Conservation (phyloP, 2,888 invertebrate species). For the Steromphala cineraria region DNA sequence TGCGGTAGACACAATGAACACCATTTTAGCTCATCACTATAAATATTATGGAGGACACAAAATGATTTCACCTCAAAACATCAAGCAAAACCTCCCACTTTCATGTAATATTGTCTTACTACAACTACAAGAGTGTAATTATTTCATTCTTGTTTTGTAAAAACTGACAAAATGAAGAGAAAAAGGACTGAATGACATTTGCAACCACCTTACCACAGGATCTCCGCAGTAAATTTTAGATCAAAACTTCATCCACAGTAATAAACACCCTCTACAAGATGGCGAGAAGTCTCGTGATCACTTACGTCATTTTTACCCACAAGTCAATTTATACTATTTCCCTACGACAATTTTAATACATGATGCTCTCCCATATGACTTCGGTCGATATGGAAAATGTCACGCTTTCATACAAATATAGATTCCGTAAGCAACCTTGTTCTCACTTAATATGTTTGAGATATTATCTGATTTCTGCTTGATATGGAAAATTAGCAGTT, state of each 20-base stretch:
- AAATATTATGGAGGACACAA: no score
- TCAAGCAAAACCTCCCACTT: neutral
- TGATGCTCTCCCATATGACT: neutral
- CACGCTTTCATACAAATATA: no score
- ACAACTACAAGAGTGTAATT: no score
- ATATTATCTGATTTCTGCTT: no score
- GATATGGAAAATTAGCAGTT: no score
- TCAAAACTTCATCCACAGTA: constrained; percentile 19
- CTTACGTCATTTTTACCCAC: constrained; percentile 44
- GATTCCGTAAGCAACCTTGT: no score
- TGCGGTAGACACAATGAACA: no score
- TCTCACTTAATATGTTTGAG: no score
- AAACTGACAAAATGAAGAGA: no score
- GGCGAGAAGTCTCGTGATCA: constrained; percentile 55
- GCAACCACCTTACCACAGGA: constrained; percentile 1
- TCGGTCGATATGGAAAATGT: neutral
- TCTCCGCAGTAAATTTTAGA: constrained; percentile 18
- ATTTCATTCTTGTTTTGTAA: no score
- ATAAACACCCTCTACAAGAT: constrained; percentile 48
- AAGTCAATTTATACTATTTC: neutral
- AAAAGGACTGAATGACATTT: no score
- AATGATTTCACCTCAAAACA: neutral
- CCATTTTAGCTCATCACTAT: no score
- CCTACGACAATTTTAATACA: neutral
- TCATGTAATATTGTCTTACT: neutral